A percentile compares a stretch with the other conserved stretches of the same genome.
Conservation (phyloP, 1,140 invertebrate species). For the Drosophila mauritiana region DNA sequence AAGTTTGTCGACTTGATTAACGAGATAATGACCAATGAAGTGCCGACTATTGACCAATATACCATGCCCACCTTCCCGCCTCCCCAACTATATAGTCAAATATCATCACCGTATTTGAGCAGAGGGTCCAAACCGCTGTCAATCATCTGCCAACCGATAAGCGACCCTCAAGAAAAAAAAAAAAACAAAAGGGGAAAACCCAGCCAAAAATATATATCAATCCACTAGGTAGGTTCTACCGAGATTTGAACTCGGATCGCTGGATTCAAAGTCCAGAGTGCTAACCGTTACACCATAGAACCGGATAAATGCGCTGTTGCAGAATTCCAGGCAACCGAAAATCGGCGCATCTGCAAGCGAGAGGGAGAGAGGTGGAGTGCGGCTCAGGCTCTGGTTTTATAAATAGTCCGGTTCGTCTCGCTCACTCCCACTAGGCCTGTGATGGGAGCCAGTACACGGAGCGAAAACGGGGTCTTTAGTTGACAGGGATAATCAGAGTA, state of each 20-base stretch:
- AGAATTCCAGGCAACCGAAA: not conserved
- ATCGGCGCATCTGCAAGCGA: not conserved
- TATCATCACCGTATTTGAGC: slow-evolving; percentile 27
- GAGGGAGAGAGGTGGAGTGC: not conserved
- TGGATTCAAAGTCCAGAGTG: slow-evolving; percentile 96
- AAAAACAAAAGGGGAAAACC: not conserved
- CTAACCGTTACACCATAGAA: slow-evolving; percentile 96
- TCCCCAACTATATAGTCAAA: not conserved
- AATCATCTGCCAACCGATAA: slow-evolving; percentile 45
- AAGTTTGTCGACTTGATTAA: slow-evolving; percentile 61
- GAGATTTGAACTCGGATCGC: slow-evolving; percentile 95
- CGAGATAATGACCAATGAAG: slow-evolving; percentile 59
- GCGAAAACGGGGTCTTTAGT: not conserved
- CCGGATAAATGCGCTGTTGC: slow-evolving; percentile 38
- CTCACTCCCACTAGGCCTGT: not conserved
- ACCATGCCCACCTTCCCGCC: not conserved
- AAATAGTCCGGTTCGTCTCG: slow-evolving; percentile 8
- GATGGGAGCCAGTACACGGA: not conserved
- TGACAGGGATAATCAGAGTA: no score
- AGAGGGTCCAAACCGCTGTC: slow-evolving; percentile 41
- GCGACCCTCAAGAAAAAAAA: slow-evolving; percentile 10
- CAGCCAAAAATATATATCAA: not conserved
- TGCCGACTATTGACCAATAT: slow-evolving; percentile 52
- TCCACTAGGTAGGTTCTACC: slow-evolving; percentile 87
- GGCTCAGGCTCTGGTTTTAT: slow-evolving; percentile 4